Percentiles rank a stretch among this genome's conserved stretches.
phyloP scores from a whole-genome alignment of 2,888 invertebrate species.

The Masnerella sp. region DNA sequence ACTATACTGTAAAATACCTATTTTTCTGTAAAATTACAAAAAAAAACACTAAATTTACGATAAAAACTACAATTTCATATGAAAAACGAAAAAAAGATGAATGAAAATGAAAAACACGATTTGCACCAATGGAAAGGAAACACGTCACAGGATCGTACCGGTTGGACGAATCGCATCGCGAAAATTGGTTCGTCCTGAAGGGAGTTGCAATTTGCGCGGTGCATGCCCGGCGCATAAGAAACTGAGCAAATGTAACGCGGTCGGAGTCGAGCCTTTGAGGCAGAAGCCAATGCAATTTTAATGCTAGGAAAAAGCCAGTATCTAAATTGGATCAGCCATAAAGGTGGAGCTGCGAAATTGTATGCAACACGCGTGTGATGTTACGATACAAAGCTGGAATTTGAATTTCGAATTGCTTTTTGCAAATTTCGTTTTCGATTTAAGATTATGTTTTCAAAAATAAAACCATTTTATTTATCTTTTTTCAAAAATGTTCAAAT shows the following conservation, averaged over 20 bases:
- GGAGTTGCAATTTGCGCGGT: constrained; percentile 34
- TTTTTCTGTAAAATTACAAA: too few species aligned
- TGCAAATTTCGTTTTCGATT: too few species aligned
- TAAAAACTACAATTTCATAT: too few species aligned
- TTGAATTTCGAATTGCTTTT: too few species aligned
- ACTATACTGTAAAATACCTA: too few species aligned
- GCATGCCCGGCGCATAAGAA: constrained; percentile 35
- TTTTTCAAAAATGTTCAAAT: too few species aligned
- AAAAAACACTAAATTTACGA: too few species aligned
- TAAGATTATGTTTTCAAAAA: too few species aligned
- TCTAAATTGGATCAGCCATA: constrained; percentile 69
- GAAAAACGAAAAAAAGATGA: too few species aligned
- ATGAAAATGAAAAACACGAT: too few species aligned
- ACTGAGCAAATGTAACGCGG: constrained; percentile 53
- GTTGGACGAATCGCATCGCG: constrained; percentile 3
- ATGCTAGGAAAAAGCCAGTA: constrained; percentile 62
- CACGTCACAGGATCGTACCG: constrained; percentile 14
- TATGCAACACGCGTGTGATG: constrained; percentile 47
- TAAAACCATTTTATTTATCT: too few species aligned
- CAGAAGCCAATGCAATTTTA: constrained; percentile 68
- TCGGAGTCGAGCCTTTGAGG: constrained; percentile 61
- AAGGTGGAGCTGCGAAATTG: constrained; percentile 42
- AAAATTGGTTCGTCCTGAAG: constrained; percentile 37
- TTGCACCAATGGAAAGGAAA: too few species aligned
- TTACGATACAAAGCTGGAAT: constrained; percentile 34